A percentile compares a stretch with the other conserved stretches of the same genome.
phyloP scores from a whole-genome alignment of 2,113 vertebrate species.

The Poecile atricapillus region DNA sequence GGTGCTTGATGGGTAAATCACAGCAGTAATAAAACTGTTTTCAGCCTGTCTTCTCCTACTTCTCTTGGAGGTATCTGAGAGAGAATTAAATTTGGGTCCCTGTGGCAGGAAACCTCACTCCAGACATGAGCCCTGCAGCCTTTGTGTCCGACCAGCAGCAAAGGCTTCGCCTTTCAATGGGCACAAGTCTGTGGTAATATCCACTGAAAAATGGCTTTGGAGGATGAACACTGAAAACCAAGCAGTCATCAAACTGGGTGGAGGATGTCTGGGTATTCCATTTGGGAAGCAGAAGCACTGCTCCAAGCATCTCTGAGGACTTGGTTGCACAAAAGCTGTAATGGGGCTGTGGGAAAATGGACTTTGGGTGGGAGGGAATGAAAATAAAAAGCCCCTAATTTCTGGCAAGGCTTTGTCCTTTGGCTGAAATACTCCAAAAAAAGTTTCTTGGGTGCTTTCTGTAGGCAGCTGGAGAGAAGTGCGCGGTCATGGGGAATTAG shows the following conservation, averaged over 20 bases:
- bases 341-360: not conserved
- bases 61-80: not conserved
- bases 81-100: not conserved
- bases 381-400: not conserved
- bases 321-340: not conserved
- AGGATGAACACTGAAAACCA: not conserved
- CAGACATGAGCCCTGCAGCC: not conserved
- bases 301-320: not conserved
- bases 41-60: not conserved
- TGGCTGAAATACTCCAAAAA: not conserved
- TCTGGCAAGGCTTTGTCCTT: not conserved
- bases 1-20: not conserved
- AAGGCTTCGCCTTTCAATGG: not conserved
- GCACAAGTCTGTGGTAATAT: rapidly evolving
- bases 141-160: not conserved
- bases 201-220: not conserved
- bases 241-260: rapidly evolving
- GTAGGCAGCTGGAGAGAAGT: not conserved
- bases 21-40: conserved; percentile 9
- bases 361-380: rapidly evolving
- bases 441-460: not conserved
- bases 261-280: not conserved
- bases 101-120: not conserved
- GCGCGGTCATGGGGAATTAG: rapidly evolving
- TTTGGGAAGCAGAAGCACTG: not conserved